Percentiles rank a stretch among this genome's conserved stretches.
Conservation (phyloP, 2,888 invertebrate species). For the Argyresthia goedartella region DNA sequence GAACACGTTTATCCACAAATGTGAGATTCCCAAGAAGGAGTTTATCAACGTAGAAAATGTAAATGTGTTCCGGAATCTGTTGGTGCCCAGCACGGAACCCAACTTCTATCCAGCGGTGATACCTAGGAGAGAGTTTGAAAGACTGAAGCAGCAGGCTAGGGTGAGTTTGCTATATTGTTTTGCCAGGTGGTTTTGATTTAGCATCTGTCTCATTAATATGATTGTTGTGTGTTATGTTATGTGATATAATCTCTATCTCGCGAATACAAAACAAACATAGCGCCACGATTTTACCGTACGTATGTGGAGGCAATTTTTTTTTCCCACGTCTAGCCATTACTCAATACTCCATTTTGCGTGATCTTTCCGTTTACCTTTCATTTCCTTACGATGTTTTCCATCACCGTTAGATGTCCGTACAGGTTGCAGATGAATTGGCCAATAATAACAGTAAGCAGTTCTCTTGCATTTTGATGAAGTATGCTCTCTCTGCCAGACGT, state of each 20-base stretch:
- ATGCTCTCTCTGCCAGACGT: too few relatives aligned
- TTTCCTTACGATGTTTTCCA: too few relatives aligned
- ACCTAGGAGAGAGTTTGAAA: constrained; percentile 69
- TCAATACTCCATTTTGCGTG: too few relatives aligned
- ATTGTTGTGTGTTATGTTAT: not conserved
- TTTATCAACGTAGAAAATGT: constrained; percentile 36
- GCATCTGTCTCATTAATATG: not conserved
- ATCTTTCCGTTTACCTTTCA: too few relatives aligned
- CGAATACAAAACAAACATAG: too few relatives aligned
- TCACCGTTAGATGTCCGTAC: too few relatives aligned
- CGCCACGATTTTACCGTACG: too few relatives aligned
- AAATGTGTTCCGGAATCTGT: constrained; percentile 48
- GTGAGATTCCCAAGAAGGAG: constrained; percentile 36
- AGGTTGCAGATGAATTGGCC: too few relatives aligned
- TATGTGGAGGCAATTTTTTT: too few relatives aligned
- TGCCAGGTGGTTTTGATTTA: not conserved
- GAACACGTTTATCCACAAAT: constrained; percentile 54
- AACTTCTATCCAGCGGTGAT: constrained; percentile 72
- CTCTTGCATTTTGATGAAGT: too few relatives aligned
- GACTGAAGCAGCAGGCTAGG: constrained; percentile 71
- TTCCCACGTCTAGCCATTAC: too few relatives aligned
- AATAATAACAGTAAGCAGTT: too few relatives aligned
- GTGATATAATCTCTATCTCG: not conserved
- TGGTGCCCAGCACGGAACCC: constrained; percentile 63
- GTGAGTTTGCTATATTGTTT: constrained; percentile 26